These are phyloP conservation scores for Cydia pomonella DNA, from an alignment of 1,140 invertebrate species.

Conservation along the genomic window DNA sequence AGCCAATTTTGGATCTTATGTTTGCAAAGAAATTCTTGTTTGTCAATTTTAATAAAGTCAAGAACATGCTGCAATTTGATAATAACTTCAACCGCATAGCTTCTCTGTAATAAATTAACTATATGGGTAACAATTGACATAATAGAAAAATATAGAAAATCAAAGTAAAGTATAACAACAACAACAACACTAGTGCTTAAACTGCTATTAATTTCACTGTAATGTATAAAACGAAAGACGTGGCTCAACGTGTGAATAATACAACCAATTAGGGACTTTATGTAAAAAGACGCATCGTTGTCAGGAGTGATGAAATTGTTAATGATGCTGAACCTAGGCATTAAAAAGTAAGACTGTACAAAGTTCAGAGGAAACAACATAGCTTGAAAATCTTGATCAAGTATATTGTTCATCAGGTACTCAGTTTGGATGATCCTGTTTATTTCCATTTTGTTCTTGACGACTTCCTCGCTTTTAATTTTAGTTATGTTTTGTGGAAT, in stretches of 20 bases:
- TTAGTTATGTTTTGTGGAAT: too few relatives aligned
- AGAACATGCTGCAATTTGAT: conserved; percentile 8
- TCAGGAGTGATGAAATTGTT: conserved; percentile 5
- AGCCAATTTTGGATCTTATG: conserved; percentile 10
- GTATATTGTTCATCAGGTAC: too few relatives aligned
- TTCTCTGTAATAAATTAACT: not conserved
- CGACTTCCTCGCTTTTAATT: too few relatives aligned
- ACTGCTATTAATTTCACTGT: not conserved
- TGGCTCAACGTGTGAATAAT: not conserved
- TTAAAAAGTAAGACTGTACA: too few relatives aligned
- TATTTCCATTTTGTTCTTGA: not conserved
- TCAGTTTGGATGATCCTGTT: too few relatives aligned
- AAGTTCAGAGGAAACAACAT: too few relatives aligned
- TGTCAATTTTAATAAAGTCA: not conserved
- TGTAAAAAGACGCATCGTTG: not conserved
- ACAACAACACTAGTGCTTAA: not conserved
- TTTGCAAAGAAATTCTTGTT: not conserved
- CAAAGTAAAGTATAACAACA: not conserved
- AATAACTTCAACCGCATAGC: not conserved
- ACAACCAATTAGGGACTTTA: not conserved
- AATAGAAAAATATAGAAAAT: not conserved
- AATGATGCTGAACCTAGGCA: not conserved
- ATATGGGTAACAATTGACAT: not conserved
- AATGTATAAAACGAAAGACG: not conserved
- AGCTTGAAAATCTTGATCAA: too few relatives aligned